Evolutionary conservation across 2,888 invertebrate species (phyloP).

Genomic region (Geotrupes spiniger): DNA sequence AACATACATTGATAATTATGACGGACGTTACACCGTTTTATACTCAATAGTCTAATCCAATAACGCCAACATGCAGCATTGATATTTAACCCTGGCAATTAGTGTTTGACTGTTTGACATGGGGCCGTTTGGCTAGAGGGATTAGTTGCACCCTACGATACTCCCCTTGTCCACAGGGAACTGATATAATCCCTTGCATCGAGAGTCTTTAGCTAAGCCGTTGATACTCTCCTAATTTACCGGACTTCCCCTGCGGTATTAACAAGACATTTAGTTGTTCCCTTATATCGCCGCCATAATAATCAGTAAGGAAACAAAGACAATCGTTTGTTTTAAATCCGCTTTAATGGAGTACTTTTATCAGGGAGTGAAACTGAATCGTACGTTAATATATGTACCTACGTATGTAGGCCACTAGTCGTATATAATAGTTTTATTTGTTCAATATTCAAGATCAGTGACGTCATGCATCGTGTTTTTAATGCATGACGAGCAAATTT

Average conservation of each 20-base stretch:
- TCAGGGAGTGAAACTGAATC: too few relatives aligned
- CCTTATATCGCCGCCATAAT: constrained; percentile 8
- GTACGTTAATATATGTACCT: too few relatives aligned
- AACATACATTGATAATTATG: too few relatives aligned
- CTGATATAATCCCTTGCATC: constrained; percentile 35
- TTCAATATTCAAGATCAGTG: too few relatives aligned
- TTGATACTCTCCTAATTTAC: constrained; percentile 47
- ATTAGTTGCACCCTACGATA: constrained; percentile 39
- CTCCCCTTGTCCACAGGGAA: constrained; percentile 35
- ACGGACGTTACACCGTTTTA: too few relatives aligned
- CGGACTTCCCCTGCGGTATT: constrained; percentile 41
- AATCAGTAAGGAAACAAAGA: neutral
- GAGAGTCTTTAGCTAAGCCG: constrained; percentile 42
- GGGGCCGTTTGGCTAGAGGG: constrained; percentile 37
- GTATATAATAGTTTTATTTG: too few relatives aligned
- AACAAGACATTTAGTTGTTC: constrained; percentile 23
- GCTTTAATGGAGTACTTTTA: neutral
- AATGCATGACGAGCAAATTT: too few relatives aligned
- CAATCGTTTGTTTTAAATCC: neutral
- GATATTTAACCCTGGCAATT: constrained; percentile 32
- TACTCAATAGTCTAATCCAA: too few relatives aligned
- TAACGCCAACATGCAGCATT: neutral
- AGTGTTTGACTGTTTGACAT: constrained; percentile 39
- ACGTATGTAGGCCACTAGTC: too few relatives aligned
- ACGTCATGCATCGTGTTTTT: too few relatives aligned